These are phyloP conservation scores for Scaptomyza flava DNA, from an alignment of 2,888 invertebrate species.

Conservation along the genomic window DNA sequence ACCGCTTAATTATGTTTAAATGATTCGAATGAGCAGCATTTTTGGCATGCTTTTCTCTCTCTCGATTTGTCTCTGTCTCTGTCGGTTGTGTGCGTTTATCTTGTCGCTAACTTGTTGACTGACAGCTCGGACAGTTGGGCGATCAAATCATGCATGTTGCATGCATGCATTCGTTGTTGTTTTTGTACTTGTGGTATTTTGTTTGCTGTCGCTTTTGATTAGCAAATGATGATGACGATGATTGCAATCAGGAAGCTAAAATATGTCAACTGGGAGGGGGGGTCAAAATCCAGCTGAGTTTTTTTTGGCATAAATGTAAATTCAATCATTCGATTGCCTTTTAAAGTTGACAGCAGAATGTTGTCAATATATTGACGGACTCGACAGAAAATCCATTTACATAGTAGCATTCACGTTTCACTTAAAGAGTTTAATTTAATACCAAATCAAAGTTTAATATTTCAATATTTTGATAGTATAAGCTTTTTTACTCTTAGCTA, in stretches of 20 bases:
- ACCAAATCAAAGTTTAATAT: too few species aligned
- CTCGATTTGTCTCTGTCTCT: not conserved
- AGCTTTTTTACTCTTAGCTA: too few species aligned
- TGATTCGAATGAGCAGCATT: constrained; percentile 70
- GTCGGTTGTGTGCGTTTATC: constrained; percentile 40
- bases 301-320: constrained; percentile 22
- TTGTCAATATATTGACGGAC: constrained; percentile 1
- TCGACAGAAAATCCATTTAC: constrained; percentile 12
- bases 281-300: not conserved
- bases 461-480: too few species aligned
- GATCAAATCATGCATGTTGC: constrained; percentile 57
- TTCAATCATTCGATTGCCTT: constrained; percentile 30
- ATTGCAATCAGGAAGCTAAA: constrained; percentile 52
- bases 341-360: constrained; percentile 22
- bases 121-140: constrained; percentile 58
- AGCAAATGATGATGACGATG: constrained; percentile 48
- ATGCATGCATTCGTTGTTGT: constrained; percentile 52
- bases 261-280: constrained; percentile 41
- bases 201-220: constrained; percentile 70
- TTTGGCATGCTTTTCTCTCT: constrained; percentile 54
- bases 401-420: not conserved
- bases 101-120: constrained; percentile 61
- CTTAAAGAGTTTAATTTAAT: too few species aligned
- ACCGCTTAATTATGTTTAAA: constrained; percentile 71
- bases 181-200: constrained; percentile 42